Percentiles rank a stretch among this genome's conserved stretches.
These are phyloP conservation scores for Montipora foliosa DNA, from an alignment of 64 coral and sea anemone species.

Conservation along the genomic window DNA sequence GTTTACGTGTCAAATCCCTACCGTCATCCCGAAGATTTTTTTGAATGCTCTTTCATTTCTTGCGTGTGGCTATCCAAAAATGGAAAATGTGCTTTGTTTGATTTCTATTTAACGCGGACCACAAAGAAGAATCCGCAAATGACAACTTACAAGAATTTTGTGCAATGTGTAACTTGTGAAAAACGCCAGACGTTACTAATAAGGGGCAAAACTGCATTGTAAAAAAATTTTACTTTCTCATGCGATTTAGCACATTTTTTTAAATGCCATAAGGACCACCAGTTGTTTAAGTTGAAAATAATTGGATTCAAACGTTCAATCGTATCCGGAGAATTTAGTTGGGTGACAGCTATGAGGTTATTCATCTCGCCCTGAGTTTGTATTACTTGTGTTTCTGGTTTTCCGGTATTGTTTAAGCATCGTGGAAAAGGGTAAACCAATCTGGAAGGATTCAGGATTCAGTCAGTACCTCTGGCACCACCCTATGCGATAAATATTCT, in stretches of 20 bases:
- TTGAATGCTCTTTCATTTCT: not conserved
- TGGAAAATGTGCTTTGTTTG: not conserved
- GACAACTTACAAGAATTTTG: too few species aligned
- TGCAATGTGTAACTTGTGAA: too few species aligned
- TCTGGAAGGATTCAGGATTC: too few species aligned
- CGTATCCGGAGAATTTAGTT: not conserved
- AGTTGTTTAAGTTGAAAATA: not conserved
- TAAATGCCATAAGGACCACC: not conserved
- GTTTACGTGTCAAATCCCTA: not conserved
- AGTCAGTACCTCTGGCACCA: too few species aligned
- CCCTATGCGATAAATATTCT: too few species aligned
- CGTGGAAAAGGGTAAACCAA: too few species aligned
- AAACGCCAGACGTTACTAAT: too few species aligned
- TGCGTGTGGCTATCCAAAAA: not conserved
- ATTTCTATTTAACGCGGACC: not conserved
- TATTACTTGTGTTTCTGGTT: too few species aligned
- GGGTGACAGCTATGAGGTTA: not conserved
- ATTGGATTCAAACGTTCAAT: not conserved
- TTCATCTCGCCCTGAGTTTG: not conserved
- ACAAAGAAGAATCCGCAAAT: not conserved
- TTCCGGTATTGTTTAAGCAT: too few species aligned
- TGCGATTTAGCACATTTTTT: not conserved
- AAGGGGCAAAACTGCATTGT: too few species aligned
- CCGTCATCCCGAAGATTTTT: too few species aligned
- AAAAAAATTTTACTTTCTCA: too few species aligned